phyloP scores from a whole-genome alignment of 2,888 invertebrate species.

The Leucania comma region DNA sequence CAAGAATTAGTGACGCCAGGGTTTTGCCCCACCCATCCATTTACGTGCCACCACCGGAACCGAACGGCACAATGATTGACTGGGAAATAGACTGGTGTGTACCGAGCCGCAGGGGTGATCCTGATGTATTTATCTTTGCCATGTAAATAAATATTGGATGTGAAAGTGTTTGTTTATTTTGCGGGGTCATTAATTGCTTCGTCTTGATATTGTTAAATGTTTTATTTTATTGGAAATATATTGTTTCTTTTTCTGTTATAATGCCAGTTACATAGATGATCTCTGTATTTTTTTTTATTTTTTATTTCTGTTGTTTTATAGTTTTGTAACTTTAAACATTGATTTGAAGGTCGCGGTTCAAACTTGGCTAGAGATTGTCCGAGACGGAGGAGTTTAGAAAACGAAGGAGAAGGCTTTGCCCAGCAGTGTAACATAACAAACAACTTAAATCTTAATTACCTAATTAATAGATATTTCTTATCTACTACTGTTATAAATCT shows the following conservation, averaged over 20 bases:
- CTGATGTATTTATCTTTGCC: conserved; percentile 32
- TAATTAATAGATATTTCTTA: too few relatives aligned
- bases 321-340: too few relatives aligned
- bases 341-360: too few relatives aligned
- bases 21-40: conserved; percentile 75
- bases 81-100: conserved; percentile 73
- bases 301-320: too few relatives aligned
- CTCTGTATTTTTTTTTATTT: background rate
- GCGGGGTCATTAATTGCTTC: conserved; percentile 27
- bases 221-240: background rate
- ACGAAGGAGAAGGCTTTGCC: too few relatives aligned
- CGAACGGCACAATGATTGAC: conserved; percentile 84
- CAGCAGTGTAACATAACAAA: too few relatives aligned
- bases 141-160: conserved; percentile 43
- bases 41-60: conserved; percentile 78
- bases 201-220: background rate
- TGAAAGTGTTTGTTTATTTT: conserved; percentile 50
- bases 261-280: background rate
- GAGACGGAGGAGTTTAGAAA: too few relatives aligned
- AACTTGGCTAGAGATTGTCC: too few relatives aligned
- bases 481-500: too few relatives aligned
- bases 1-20: conserved; percentile 73
- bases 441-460: too few relatives aligned
- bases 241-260: background rate
- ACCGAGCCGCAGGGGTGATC: conserved; percentile 21